phyloP scores from a whole-genome alignment of 1,140 invertebrate genomes.

The Galendromus occidentalis region DNA sequence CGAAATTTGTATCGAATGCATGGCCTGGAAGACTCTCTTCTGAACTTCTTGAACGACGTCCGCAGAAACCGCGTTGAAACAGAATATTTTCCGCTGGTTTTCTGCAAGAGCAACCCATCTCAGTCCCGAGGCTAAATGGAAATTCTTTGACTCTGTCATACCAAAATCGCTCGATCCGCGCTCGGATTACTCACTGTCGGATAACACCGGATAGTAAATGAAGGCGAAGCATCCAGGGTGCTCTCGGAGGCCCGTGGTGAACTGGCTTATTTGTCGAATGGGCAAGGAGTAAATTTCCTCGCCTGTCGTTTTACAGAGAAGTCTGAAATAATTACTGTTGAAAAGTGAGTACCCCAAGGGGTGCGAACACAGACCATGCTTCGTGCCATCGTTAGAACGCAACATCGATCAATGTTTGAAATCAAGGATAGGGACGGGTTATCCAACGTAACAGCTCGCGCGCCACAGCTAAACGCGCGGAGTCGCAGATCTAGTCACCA shows the following conservation, averaged over 20 bases:
- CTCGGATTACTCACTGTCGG: too few species aligned
- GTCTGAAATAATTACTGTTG: not conserved
- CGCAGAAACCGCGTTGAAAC: not conserved
- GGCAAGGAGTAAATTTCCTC: not conserved
- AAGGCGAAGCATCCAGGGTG: constrained; percentile 4
- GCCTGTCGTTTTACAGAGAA: not conserved
- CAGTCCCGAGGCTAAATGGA: too few species aligned
- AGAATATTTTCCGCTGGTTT: constrained; percentile 3
- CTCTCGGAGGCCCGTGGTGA: not conserved
- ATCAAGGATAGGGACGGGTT: too few species aligned
- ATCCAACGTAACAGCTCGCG: too few species aligned
- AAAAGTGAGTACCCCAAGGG: too few species aligned
- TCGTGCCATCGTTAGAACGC: too few species aligned
- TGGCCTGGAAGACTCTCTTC: not conserved
- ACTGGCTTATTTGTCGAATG: not conserved
- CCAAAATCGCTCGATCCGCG: too few species aligned
- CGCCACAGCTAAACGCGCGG: too few species aligned
- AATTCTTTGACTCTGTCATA: too few species aligned
- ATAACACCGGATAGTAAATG: not conserved
- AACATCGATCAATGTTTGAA: too few species aligned
- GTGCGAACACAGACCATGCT: too few species aligned
- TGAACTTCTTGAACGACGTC: not conserved
- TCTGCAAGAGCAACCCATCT: not conserved
- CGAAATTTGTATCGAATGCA: not conserved
- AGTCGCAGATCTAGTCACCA: too few species aligned